Conservation (phyloP, 92 coral and sea anemone species). For the Hydrozoanthus gracilis region DNA sequence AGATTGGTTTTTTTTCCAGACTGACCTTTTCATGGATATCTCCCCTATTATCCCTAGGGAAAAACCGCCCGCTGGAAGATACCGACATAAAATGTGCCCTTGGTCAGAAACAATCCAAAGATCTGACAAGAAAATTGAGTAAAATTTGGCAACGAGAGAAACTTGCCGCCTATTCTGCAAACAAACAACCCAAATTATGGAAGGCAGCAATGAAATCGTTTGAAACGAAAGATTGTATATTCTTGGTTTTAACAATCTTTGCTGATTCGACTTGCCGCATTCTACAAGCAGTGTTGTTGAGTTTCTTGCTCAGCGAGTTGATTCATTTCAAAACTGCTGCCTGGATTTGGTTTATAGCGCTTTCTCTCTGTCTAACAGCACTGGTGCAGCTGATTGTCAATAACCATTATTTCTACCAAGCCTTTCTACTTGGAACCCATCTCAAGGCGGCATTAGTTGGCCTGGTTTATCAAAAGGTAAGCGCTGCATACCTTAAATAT, state of each 20-base stretch:
- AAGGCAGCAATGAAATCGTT: constrained; percentile 16
- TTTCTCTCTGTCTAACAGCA: constrained; percentile 29
- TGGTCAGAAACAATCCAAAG: constrained; percentile 11
- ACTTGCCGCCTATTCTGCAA: not conserved
- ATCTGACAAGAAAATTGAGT: not conserved
- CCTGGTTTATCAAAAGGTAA: constrained; percentile 60
- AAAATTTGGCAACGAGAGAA: constrained; percentile 15
- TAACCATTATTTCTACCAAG: constrained; percentile 28
- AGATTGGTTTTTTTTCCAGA: constrained; percentile 4
- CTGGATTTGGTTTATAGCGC: constrained; percentile 17
- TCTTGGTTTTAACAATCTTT: constrained; percentile 14
- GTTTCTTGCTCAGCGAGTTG: constrained; percentile 22
- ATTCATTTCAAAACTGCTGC: not conserved
- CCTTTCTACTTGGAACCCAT: constrained; percentile 40
- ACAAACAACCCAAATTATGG: constrained; percentile 24
- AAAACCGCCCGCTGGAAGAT: constrained; percentile 24
- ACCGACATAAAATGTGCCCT: constrained; percentile 1
- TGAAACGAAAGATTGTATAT: constrained; percentile 16
- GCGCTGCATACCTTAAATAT: not conserved
- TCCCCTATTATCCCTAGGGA: constrained; percentile 17
- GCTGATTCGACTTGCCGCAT: constrained; percentile 39
- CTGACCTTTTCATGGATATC: constrained; percentile 32
- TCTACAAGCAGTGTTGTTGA: constrained; percentile 27
- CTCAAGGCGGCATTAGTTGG: constrained; percentile 51
- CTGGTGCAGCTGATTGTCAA: constrained; percentile 31